A percentile compares a stretch with the other conserved stretches of the same genome.
phyloP scores from a whole-genome alignment of 2,113 vertebrate genomes.

The Siniperca knerii region DNA sequence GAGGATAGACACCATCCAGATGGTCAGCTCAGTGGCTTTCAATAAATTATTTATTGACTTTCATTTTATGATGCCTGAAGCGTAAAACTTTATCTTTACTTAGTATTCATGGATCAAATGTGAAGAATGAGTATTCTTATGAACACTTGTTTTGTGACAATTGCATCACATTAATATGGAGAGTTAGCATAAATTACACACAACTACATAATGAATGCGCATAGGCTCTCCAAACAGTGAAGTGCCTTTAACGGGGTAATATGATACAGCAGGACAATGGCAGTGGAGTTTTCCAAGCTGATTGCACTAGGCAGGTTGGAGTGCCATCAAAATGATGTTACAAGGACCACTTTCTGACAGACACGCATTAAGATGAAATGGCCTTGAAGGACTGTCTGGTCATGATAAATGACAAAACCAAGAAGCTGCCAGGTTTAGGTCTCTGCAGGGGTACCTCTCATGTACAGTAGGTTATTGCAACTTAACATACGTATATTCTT shows the following conservation, averaged over 20 bases:
- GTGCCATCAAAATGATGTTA: slow-evolving; percentile 45
- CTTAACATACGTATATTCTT: neutral
- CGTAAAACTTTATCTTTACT: slow-evolving; percentile 57
- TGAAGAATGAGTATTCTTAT: slow-evolving; percentile 28
- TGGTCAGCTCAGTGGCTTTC: slow-evolving; percentile 76
- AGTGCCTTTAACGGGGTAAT: slow-evolving; percentile 53
- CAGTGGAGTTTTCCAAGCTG: slow-evolving; percentile 51
- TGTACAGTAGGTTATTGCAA: slow-evolving; percentile 19
- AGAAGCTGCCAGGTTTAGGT: slow-evolving; percentile 17
- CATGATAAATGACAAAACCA: slow-evolving; percentile 33
- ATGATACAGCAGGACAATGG: slow-evolving; percentile 59
- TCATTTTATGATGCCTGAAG: slow-evolving; percentile 40
- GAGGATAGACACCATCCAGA: slow-evolving; percentile 72
- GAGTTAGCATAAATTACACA: slow-evolving; percentile 64
- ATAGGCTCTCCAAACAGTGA: slow-evolving; percentile 33
- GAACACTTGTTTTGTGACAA: slow-evolving; percentile 52
- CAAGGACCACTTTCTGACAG: slow-evolving; percentile 46
- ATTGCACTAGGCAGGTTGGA: slow-evolving; percentile 61
- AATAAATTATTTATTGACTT: slow-evolving; percentile 71
- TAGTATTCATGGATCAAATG: slow-evolving; percentile 50
- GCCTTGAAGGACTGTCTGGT: slow-evolving; percentile 45
- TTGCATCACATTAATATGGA: slow-evolving; percentile 53
- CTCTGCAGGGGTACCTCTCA: neutral
- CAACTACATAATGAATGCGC: slow-evolving; percentile 62
- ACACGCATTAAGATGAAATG: slow-evolving; percentile 52